A percentile compares a stretch with the other conserved stretches of the same genome.
Conservation (phyloP, 2,113 vertebrate species). For the Nestor notabilis region DNA sequence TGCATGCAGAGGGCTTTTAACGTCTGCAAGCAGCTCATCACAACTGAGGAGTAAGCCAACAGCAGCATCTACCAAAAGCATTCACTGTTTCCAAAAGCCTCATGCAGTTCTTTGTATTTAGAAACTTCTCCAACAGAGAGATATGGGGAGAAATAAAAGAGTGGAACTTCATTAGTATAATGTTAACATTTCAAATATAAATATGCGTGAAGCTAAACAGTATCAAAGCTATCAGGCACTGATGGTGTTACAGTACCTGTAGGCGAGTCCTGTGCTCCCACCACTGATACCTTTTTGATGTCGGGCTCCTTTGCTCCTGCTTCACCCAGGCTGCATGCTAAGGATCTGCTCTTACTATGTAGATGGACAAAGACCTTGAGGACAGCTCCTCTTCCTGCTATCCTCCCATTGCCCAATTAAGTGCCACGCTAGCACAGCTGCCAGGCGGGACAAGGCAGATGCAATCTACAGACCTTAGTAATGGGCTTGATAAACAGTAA, state of each 20-base stretch:
- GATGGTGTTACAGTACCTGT: not conserved
- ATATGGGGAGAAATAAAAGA: fast-evolving
- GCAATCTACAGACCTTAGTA: not conserved
- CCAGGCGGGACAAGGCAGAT: not conserved
- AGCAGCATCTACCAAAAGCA: not conserved
- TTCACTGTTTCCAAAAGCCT: not conserved
- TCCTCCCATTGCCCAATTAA: not conserved
- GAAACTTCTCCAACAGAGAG: not conserved
- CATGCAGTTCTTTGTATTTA: not conserved
- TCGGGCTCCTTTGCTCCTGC: not conserved
- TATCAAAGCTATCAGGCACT: not conserved
- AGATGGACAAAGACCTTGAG: not conserved
- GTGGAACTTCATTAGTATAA: not conserved
- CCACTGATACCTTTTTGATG: not conserved
- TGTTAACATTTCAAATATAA: not conserved
- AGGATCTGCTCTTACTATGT: not conserved
- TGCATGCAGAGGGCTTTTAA: not conserved
- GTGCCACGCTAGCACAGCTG: not conserved
- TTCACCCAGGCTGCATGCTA: not conserved
- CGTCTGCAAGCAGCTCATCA: not conserved
- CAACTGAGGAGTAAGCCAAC: not conserved
- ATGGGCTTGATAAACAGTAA: not conserved
- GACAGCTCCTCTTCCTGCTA: not conserved
- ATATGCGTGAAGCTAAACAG: fast-evolving
- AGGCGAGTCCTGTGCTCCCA: not conserved